Conservation (phyloP, 2,113 vertebrate species). For the human (Homo sapiens) region GRCh38 chr14:44866001-44866500, state of each 20-base stretch:
- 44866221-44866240: no score
- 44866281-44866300: not conserved
- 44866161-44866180: no score
- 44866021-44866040: no score
- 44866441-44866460: not conserved
- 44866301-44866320: not conserved
- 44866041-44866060: no score
- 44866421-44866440: not conserved
- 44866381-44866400: not conserved
- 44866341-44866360: not conserved
- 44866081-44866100: no score
- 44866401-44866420: not conserved
- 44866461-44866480: not conserved
- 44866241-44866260: conserved; percentile 59
- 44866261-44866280: not conserved
- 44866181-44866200: no score
- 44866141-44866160: no score
- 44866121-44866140: no score
- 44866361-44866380: not conserved
- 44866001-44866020: no score
- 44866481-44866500: not conserved
- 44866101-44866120: no score
- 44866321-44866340: not conserved
- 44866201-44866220: no score
- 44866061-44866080: no score